These are phyloP conservation scores for Scopus umbretta DNA, from an alignment of 2,113 vertebrate species.

Conservation along the genomic window DNA sequence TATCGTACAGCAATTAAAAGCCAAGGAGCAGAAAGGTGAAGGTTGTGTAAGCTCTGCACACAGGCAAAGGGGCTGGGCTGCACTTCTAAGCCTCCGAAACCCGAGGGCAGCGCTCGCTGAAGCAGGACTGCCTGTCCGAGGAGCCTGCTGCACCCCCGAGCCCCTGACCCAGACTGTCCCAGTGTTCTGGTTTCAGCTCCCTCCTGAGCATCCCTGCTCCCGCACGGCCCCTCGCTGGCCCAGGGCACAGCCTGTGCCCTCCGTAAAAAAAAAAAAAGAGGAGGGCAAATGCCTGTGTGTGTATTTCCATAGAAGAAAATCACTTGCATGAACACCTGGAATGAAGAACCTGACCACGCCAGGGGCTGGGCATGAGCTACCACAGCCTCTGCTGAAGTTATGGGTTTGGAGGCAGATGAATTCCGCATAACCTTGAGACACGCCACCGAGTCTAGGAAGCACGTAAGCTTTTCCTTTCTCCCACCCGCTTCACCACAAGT, in stretches of 20 bases:
- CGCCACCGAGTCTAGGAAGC: not conserved
- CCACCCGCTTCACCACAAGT: not conserved
- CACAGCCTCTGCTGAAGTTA: not conserved
- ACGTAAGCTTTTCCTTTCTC: not conserved
- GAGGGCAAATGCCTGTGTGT: not conserved
- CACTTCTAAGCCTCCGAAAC: not conserved
- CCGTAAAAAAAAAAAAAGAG: not conserved
- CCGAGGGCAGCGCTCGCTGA: fast-evolving
- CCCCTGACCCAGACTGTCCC: too few species aligned
- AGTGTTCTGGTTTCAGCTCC: not conserved
- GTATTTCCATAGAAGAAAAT: not conserved
- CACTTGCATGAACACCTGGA: not conserved
- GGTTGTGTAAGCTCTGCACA: not conserved
- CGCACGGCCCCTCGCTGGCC: not conserved
- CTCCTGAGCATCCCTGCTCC: not conserved
- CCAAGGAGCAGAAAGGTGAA: not conserved
- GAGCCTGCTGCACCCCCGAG: not conserved
- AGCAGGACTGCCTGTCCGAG: not conserved
- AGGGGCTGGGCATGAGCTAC: not conserved
- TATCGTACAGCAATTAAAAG: not conserved
- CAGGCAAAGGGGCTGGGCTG: not conserved
- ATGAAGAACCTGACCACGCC: not conserved
- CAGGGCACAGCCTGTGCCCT: not conserved
- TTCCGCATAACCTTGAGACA: not conserved
- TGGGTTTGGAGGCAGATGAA: not conserved